phyloP scores from a whole-genome alignment of 2,888 invertebrate genomes.

The Scaptomyza tumidula region DNA sequence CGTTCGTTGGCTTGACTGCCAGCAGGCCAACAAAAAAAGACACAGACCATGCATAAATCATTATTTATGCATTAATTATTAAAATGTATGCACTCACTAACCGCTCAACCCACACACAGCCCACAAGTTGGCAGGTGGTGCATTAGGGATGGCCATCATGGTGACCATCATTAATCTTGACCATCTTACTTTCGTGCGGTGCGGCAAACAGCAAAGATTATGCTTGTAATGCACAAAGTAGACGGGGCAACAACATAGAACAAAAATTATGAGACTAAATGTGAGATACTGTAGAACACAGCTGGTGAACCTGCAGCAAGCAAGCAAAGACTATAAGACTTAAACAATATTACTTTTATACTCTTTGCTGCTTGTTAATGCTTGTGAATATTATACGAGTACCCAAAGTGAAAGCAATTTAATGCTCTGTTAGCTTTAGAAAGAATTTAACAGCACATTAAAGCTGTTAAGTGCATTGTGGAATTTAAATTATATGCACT shows the following conservation, averaged over 20 bases:
- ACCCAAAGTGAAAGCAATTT: not conserved
- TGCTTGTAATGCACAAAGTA: slow-evolving; percentile 47
- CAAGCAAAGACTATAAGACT: not conserved
- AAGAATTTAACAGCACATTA: not conserved
- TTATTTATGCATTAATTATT: slow-evolving; percentile 68
- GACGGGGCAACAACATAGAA: slow-evolving; percentile 17
- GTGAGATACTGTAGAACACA: not conserved
- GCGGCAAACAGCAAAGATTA: slow-evolving; percentile 23
- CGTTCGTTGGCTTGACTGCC: slow-evolving; percentile 6
- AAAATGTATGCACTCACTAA: slow-evolving; percentile 36
- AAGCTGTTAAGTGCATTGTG: no score
- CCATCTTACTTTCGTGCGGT: slow-evolving; percentile 15
- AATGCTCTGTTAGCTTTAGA: not conserved
- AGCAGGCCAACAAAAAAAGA: not conserved
- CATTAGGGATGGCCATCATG: slow-evolving; percentile 11
- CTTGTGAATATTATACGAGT: not conserved
- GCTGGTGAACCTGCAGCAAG: not conserved
- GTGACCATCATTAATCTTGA: slow-evolving; percentile 59
- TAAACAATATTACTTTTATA: not conserved
- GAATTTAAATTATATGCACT: no score
- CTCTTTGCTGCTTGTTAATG: not conserved
- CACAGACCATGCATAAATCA: slow-evolving; percentile 48
- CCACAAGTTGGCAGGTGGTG: slow-evolving; percentile 24
- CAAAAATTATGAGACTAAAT: slow-evolving; percentile 12
- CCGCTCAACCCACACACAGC: not conserved